Conservation (phyloP, 2,888 invertebrate species). For the Nephrotoma flavescens region DNA sequence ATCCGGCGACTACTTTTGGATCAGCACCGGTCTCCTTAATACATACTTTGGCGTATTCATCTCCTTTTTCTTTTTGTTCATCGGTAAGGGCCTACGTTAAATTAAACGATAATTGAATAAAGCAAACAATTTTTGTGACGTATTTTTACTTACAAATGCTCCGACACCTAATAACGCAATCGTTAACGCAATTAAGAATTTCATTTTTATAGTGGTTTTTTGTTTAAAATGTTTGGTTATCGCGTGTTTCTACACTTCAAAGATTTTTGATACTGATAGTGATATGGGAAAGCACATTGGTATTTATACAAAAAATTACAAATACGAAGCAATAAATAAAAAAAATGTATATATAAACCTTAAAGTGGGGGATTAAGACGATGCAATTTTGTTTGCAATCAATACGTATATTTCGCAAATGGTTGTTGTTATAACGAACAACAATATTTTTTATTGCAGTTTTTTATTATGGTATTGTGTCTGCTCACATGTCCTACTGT, state of each 20-base stretch:
- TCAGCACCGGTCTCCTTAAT: conserved; percentile 16
- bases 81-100: conserved; percentile 13
- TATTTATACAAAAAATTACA: background rate
- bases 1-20: conserved; percentile 17
- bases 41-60: conserved; percentile 16
- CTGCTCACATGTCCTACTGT: background rate
- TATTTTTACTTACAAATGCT: conserved; percentile 6
- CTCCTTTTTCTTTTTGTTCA: conserved; percentile 20
- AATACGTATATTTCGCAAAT: background rate
- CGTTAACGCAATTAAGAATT: conserved; percentile 6
- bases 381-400: background rate
- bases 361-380: background rate
- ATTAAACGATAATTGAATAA: background rate
- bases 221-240: background rate
- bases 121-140: background rate
- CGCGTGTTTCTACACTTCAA: background rate
- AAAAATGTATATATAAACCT: background rate
- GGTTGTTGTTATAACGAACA: background rate
- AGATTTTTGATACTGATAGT: background rate
- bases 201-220: background rate
- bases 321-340: background rate
- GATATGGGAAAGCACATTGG: background rate
- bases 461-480: background rate
- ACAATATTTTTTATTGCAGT: background rate
- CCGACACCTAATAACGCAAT: conserved; percentile 1